Conservation (phyloP, 2,888 invertebrate species). For the Hydraecia micacea region DNA sequence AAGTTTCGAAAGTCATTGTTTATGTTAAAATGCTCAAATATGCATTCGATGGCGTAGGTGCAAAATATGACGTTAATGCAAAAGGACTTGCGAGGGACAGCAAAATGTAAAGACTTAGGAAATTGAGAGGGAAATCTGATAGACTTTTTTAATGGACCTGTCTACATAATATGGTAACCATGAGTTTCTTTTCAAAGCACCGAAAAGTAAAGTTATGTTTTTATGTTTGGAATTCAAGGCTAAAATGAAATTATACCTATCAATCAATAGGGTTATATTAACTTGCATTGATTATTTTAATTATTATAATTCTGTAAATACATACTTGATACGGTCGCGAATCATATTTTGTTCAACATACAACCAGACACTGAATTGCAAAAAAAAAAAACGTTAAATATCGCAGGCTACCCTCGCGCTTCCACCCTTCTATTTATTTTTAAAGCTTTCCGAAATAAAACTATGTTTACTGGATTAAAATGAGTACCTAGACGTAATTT, state of each 20-base stretch:
- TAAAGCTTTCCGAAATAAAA: background rate
- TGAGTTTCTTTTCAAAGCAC: background rate
- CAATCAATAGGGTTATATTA: background rate
- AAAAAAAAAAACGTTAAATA: background rate
- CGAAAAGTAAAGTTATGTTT: background rate
- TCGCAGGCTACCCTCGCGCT: background rate
- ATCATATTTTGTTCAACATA: background rate
- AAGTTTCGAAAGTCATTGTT: constrained; percentile 13
- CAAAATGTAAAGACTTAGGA: background rate
- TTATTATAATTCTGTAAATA: background rate
- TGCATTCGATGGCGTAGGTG: background rate
- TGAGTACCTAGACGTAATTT: background rate
- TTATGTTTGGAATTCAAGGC: background rate
- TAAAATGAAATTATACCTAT: background rate
- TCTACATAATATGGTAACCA: background rate
- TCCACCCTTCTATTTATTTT: too few relatives aligned
- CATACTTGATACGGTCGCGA: background rate
- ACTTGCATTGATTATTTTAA: background rate
- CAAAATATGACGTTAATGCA: background rate
- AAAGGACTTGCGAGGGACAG: background rate
- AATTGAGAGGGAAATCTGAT: background rate
- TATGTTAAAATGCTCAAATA: background rate
- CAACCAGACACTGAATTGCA: background rate
- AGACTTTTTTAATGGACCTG: background rate
- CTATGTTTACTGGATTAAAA: background rate